Evolutionary conservation across 2,113 vertebrate genomes (phyloP).

Genomic region (Phaethon lepturus): DNA sequence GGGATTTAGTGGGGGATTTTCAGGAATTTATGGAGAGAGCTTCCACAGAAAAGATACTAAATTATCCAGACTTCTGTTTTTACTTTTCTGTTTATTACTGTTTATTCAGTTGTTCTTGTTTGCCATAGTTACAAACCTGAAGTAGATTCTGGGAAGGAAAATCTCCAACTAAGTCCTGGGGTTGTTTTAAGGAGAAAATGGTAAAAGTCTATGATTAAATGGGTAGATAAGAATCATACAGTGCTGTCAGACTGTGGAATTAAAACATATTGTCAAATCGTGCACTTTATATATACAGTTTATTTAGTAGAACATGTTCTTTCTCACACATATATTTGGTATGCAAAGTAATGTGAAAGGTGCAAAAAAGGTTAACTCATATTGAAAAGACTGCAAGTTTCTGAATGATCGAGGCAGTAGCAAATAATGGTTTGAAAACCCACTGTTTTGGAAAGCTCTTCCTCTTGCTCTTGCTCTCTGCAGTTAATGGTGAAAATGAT

Average conservation of each 20-base stretch:
- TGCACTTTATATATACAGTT: not conserved
- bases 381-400: not conserved
- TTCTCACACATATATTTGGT: not conserved
- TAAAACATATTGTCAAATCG: not conserved
- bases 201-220: not conserved
- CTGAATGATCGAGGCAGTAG: not conserved
- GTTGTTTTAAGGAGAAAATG: not conserved
- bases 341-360: not conserved
- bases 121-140: not conserved
- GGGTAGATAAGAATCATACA: not conserved
- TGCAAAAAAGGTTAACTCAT: not conserved
- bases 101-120: not conserved
- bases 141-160: not conserved
- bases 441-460: not conserved
- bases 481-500: accelerated
- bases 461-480: not conserved
- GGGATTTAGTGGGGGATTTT: not conserved
- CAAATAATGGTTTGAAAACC: not conserved
- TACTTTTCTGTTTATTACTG: not conserved
- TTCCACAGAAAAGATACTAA: not conserved
- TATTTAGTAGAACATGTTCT: not conserved
- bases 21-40: not conserved
- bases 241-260: not conserved
- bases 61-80: not conserved
- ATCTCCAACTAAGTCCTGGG: not conserved